Conservation (phyloP, 2,113 vertebrate species). For the Petrocephalus zakoni region DNA sequence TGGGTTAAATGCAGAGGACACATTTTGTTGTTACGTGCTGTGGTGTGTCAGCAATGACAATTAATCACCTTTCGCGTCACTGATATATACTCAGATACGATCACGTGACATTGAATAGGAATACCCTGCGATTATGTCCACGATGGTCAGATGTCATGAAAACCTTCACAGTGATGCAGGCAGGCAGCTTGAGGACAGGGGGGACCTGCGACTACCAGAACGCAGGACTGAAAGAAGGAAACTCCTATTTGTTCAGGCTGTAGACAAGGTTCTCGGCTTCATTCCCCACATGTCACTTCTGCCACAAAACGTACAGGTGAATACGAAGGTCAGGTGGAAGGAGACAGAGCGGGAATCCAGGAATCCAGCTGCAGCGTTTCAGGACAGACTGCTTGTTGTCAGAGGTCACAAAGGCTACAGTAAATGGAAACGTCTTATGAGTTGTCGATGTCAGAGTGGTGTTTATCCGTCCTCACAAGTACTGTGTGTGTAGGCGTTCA, state of each 20-base stretch:
- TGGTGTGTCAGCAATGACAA: too few relatives aligned
- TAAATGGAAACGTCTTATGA: neutral
- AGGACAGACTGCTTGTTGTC: neutral
- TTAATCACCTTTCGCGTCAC: too few relatives aligned
- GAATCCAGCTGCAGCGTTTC: neutral
- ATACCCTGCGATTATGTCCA: neutral
- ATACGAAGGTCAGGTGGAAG: neutral
- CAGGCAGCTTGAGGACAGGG: neutral
- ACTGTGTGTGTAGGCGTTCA: neutral
- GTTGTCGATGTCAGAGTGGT: too few relatives aligned
- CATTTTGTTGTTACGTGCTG: too few relatives aligned
- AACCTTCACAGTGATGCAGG: neutral
- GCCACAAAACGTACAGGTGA: neutral
- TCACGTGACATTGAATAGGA: neutral
- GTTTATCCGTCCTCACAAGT: neutral
- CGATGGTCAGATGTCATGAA: neutral
- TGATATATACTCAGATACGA: neutral
- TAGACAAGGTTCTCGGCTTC: neutral
- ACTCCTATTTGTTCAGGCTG: neutral
- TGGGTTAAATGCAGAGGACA: too few relatives aligned
- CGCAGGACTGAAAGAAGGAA: neutral
- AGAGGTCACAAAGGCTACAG: neutral
- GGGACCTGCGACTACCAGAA: neutral
- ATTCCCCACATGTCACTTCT: neutral
- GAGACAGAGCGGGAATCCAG: neutral